Base-by-base conservation (phyloP, 1,140 invertebrate genomes). In the Drosophila rhopaloa region DNA sequence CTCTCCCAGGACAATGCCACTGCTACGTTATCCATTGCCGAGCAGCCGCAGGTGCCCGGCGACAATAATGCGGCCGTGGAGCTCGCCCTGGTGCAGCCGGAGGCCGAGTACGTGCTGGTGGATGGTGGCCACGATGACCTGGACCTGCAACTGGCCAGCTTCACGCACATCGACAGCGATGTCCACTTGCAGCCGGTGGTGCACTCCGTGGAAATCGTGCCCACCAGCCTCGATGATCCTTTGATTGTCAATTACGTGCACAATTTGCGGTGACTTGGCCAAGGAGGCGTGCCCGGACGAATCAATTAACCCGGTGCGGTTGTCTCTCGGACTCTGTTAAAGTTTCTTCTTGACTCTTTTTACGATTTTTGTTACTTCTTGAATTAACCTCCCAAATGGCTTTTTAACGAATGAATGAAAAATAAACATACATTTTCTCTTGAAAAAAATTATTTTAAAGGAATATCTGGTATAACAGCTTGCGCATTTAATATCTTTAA, bases 241-340 rank as follows among this genome's bases (percentile, higher is more conserved):
- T 67, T 91, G 47, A 81, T 91, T 71, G 82, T 90, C 53, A 90
- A 91, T 66, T 91, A 90, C 63, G 90, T 91, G 60, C 90, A 88
- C 71, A 88, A 77, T 78, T 91, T 83, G 75, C 88, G 75, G 10
- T 89, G 56, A 89, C 59, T 50, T 35, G 13, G 32, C 4, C 13
- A 19, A 13, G 44, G 40, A 40, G 24, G 29, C 43, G 32, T 16
- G 46, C 35, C 29, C n/a, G 51, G 53, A 27, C 29, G 16, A 29
- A 29, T 48, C 55, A 63, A 70, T 50, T 75, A 58, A 46, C 43
- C 24, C 35, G 10, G 16, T 16, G 32, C 35, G 11, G 32, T 19
- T 11, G 29, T n/a, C 43, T n/a, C 43, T 11, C 13, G 32, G 50
- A 75, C 51, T 32, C 51, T 75, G 81, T 83, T 84, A 80, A 80